Conservation (phyloP, 1,140 invertebrate species). For the Drosophila novamexicana region DNA sequence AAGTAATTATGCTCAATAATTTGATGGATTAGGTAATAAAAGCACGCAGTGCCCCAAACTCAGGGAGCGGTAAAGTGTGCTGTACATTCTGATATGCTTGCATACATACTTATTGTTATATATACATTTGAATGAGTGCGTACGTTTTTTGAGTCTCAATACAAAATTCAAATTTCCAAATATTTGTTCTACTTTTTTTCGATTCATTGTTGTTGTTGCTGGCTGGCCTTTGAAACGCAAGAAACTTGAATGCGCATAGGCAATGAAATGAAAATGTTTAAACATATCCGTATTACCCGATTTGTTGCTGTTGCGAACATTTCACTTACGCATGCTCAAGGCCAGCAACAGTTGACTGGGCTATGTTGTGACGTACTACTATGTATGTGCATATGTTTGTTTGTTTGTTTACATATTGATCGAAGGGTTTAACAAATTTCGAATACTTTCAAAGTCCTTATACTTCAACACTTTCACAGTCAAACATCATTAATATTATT, state of each 20-base stretch:
- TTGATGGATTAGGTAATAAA: constrained; percentile 73
- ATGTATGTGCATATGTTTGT: constrained; percentile 9
- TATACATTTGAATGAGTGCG: constrained; percentile 2
- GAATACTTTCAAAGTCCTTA: constrained; percentile 7
- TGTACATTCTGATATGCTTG: constrained; percentile 43
- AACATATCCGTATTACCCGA: constrained; percentile 37
- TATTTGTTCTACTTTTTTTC: constrained; percentile 66
- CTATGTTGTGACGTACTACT: constrained; percentile 39
- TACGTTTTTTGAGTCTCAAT: constrained; percentile 48
- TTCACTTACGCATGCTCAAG: constrained; percentile 55
- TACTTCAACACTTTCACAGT: background rate
- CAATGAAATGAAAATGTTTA: constrained; percentile 56
- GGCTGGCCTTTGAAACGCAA: constrained; percentile 33
- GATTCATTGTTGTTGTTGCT: constrained; percentile 13
- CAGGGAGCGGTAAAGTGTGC: constrained; percentile 3
- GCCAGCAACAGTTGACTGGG: constrained; percentile 40
- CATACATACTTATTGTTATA: constrained; percentile 11
- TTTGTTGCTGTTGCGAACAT: constrained; percentile 46
- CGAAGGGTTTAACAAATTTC: constrained; percentile 6
- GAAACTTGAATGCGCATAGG: constrained; percentile 33
- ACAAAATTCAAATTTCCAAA: constrained; percentile 69
- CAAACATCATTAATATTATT: too few relatives aligned
- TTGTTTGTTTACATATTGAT: constrained; percentile 13
- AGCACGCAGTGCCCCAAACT: constrained; percentile 7
- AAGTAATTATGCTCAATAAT: constrained; percentile 37